phyloP scores from a whole-genome alignment of 1,140 invertebrate species.

The Atta texana region DNA sequence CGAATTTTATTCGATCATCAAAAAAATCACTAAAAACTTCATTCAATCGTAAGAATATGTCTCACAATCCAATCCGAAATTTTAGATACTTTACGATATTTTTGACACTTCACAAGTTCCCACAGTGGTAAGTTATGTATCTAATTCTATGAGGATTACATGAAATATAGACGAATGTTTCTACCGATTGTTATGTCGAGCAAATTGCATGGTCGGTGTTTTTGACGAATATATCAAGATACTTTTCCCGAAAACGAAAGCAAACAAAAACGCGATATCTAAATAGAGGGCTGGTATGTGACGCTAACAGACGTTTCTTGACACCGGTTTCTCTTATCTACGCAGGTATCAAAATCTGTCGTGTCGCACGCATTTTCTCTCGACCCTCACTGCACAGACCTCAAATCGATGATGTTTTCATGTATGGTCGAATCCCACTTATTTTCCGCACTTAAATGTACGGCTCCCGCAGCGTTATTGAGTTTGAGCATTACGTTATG shows the following conservation, averaged over 20 bases:
- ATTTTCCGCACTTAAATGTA: background rate
- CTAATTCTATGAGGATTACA: background rate
- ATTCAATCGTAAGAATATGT: too few relatives aligned
- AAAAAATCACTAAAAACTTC: too few relatives aligned
- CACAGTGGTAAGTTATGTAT: too few relatives aligned
- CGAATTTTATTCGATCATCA: too few relatives aligned
- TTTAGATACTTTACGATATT: background rate
- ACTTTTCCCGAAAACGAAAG: constrained; percentile 8
- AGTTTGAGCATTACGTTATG: too few relatives aligned
- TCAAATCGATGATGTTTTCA: background rate
- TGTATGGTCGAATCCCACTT: background rate
- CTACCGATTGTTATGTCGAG: background rate
- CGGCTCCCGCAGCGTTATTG: background rate
- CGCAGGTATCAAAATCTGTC: constrained; percentile 79
- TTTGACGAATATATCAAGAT: background rate
- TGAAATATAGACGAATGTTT: background rate
- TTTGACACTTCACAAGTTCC: background rate
- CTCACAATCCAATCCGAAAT: background rate
- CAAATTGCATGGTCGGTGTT: background rate
- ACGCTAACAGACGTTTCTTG: constrained; percentile 55
- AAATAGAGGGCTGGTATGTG: constrained; percentile 66
- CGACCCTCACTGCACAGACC: constrained; percentile 48
- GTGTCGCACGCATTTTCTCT: constrained; percentile 79
- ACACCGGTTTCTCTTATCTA: constrained; percentile 82
- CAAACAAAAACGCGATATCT: constrained; percentile 73